Evolutionary conservation across 1,140 invertebrate genomes (phyloP), one percentile per base, ranked within the genome.

Genomic region (Drosophila erecta): DNA sequence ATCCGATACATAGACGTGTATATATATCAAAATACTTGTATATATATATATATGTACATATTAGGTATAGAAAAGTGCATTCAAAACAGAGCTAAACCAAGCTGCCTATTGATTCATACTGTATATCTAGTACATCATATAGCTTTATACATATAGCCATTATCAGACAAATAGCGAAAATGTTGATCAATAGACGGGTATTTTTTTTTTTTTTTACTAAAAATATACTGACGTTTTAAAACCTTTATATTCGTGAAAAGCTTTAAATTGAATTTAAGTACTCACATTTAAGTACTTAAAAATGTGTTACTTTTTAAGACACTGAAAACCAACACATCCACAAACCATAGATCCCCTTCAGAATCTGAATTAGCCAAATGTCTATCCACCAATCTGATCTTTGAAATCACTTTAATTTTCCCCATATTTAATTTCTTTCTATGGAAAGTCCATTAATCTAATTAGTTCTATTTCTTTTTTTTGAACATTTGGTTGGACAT

Each of bases 41-140:
- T 72, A 44, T 73, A 60, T 61, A 17, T 17, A 17, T 17, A 47
- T 41, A 58, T 87, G 70, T 81, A 61, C 76, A 81, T 64, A 87
- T 66, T 55, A 83, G 60, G 65, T 43, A 66, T 51, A 75, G 69
- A 84, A 84, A 86, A 81, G 81, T 86, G 81, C 74, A 79, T 87
- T 60, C 75, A 71, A 87, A 65, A 77, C 75, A 87, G 76, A 86
- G 58, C 81, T 87, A 79, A 86, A 76, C 54, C 73, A 87, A 87
- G 84, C 79, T 72, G 75, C 70, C 70, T 75, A 81, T 70, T 14
- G 44, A 27, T 53, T 54, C 30, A 72, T 76, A 83, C 67, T 57
- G 66, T 60, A 78, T 57, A 66, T 60, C 15, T 51, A 15, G 33
- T 12, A 51, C 30, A 35, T 35, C 49, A 35, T 50, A 20, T 51